A percentile compares a stretch with the other conserved stretches of the same genome.
These are phyloP conservation scores for Upupa epops DNA, from an alignment of 2,113 vertebrate genomes.

Conservation along the genomic window DNA sequence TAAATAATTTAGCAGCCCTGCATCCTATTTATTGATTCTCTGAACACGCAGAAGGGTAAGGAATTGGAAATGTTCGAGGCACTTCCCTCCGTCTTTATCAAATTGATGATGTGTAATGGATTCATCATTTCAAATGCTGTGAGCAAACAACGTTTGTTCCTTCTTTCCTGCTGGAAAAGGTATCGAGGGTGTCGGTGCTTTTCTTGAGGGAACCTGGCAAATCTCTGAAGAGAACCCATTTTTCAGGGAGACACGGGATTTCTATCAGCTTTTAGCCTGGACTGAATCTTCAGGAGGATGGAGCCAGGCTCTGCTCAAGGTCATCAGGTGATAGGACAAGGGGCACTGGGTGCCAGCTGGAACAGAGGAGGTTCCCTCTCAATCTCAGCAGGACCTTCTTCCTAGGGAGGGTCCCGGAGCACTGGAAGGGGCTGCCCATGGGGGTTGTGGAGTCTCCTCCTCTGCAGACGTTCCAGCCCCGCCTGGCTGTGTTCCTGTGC, in stretches of 20 bases:
- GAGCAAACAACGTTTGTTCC: background rate
- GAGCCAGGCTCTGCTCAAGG: no score
- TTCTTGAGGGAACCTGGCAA: background rate
- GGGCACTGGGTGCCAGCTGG: no score
- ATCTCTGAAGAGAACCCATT: background rate
- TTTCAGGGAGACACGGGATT: background rate
- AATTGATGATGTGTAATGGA: background rate
- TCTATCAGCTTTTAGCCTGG: background rate
- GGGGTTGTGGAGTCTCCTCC: no score
- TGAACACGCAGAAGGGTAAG: background rate
- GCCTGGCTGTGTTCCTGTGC: no score
- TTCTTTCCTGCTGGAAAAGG: background rate
- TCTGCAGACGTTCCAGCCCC: no score
- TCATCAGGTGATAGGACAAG: no score
- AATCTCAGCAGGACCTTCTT: no score
- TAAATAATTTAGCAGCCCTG: constrained; percentile 31
- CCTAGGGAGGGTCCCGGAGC: no score
- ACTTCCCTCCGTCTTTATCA: background rate
- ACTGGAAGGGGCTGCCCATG: no score
- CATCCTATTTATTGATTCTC: constrained; percentile 8
- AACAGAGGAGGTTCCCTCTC: no score
- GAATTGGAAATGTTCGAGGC: background rate
- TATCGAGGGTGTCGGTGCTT: background rate
- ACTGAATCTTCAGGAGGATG: background rate
- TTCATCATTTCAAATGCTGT: background rate